Evolutionary conservation across 53 echinoderm and acorn worm species (phyloP).

Genomic region (Actinopyga echinites): DNA sequence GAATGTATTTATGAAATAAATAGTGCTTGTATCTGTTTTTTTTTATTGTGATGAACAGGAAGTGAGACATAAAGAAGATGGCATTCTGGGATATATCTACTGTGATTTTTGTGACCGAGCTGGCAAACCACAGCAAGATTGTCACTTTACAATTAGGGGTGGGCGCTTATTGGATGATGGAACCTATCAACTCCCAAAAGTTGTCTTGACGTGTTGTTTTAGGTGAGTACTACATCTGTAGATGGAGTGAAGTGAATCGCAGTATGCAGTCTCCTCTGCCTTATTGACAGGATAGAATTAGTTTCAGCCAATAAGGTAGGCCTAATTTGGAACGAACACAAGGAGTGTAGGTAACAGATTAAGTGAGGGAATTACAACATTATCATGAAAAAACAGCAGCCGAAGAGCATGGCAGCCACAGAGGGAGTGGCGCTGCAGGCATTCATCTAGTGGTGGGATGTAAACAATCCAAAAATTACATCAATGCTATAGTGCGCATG

Average conservation of each 20-base stretch:
- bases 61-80: conserved; percentile 82
- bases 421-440: too few relatives aligned
- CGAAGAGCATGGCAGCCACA: too few relatives aligned
- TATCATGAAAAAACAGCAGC: too few relatives aligned
- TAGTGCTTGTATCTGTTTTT: neutral
- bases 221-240: conserved; percentile 47
- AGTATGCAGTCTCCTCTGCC: neutral
- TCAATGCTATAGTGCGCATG: too few relatives aligned
- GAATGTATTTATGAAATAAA: too few relatives aligned
- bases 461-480: too few relatives aligned
- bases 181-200: conserved; percentile 87
- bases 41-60: conserved; percentile 58
- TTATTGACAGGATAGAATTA: too few relatives aligned
- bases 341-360: too few relatives aligned
- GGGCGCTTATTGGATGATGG: conserved; percentile 82
- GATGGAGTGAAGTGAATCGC: neutral
- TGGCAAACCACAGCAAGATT: conserved; percentile 91
- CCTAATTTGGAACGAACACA: too few relatives aligned
- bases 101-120: conserved; percentile 89
- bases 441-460: too few relatives aligned
- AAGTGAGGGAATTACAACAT: too few relatives aligned
- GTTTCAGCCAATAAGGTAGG: too few relatives aligned
- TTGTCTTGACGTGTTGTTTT: conserved; percentile 83
- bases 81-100: conserved; percentile 90
- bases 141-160: conserved; percentile 94